A percentile compares a stretch with the other conserved stretches of the same genome.
Conservation (phyloP, 2,888 invertebrate genomes). For the Synergus laeviventris region DNA sequence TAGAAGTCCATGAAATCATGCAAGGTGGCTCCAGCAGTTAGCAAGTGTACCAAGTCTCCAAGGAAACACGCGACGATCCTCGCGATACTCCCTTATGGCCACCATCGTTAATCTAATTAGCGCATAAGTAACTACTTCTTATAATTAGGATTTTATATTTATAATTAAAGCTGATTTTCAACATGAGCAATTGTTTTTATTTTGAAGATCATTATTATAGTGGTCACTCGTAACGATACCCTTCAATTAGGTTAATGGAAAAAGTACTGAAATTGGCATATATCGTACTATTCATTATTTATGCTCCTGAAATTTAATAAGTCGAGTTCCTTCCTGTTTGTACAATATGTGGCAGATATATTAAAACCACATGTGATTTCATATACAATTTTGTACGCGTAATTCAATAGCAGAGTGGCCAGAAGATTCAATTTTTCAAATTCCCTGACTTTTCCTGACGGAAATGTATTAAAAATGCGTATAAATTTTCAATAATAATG, state of each 20-base stretch:
- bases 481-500: no score
- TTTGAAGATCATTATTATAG: neutral
- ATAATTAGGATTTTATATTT: neutral
- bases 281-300: neutral
- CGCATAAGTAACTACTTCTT: neutral
- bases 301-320: neutral
- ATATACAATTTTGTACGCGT: no score
- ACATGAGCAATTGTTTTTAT: neutral
- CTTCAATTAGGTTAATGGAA: neutral
- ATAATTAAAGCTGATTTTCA: neutral
- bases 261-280: neutral
- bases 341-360: no score
- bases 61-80: conserved; percentile 48
- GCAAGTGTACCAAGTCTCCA: conserved; percentile 41
- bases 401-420: no score
- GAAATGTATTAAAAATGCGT: no score
- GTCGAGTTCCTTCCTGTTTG: no score
- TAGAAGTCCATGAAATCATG: conserved; percentile 51
- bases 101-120: conserved; percentile 49
- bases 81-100: conserved; percentile 48
- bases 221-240: neutral
- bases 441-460: no score
- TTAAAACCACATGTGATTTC: no score
- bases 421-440: no score
- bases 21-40: conserved; percentile 51